phyloP scores from a whole-genome alignment of 2,113 vertebrate genomes.

The Nipponia nippon region DNA sequence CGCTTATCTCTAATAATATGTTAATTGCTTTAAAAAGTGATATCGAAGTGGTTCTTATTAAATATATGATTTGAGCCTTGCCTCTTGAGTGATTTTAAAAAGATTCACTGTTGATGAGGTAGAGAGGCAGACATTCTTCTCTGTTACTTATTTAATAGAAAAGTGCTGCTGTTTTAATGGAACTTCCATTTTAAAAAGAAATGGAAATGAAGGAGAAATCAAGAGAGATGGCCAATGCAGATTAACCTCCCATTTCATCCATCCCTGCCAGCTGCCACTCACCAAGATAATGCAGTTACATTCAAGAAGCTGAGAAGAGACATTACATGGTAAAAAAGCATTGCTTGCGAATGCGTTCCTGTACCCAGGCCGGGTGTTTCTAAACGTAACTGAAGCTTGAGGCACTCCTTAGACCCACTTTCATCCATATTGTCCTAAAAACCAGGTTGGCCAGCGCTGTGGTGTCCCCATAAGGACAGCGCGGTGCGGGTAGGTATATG shows the following conservation, averaged over 20 bases:
- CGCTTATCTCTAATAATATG: constrained; percentile 53
- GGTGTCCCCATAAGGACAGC: neutral
- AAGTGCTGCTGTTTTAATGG: constrained; percentile 40
- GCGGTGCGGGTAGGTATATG: no score
- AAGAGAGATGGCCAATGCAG: neutral
- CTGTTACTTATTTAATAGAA: constrained; percentile 9
- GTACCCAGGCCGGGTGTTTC: neutral
- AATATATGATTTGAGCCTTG: constrained; percentile 56
- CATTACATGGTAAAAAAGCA: accelerated
- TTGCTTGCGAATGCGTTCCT: neutral
- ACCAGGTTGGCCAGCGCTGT: accelerated
- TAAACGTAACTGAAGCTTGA: neutral
- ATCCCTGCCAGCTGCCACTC: neutral
- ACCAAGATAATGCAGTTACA: neutral
- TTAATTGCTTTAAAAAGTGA: constrained; percentile 61
- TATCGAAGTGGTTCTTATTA: constrained; percentile 60
- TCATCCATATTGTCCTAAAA: neutral
- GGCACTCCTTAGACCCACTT: neutral
- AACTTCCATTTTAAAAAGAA: constrained; percentile 14
- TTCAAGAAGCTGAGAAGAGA: neutral
- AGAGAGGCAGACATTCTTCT: constrained; percentile 13
- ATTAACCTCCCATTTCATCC: neutral
- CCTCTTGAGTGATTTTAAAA: constrained; percentile 55
- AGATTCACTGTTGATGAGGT: constrained; percentile 27
- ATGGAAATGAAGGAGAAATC: constrained; percentile 36